Conservation (phyloP, 2,113 vertebrate species). For the Choloepus hoffmanni region DNA sequence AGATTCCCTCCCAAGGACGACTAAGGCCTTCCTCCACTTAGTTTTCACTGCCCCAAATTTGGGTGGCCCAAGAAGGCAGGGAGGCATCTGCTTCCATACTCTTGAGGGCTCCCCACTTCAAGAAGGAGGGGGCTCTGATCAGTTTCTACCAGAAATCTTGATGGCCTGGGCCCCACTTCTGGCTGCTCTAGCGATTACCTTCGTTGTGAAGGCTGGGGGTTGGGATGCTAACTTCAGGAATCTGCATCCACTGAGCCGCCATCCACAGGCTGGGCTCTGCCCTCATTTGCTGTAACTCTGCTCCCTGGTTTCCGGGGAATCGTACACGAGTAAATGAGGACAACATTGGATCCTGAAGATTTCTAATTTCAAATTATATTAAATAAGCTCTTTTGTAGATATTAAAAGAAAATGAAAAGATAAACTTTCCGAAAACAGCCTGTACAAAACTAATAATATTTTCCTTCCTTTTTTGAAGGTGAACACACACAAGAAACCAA, state of each 20-base stretch:
- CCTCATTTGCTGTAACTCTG: background rate
- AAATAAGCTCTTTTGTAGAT: slow-evolving; percentile 12
- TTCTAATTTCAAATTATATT: background rate
- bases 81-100: background rate
- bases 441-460: slow-evolving; percentile 72
- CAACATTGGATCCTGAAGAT: background rate
- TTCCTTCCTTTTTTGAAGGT: slow-evolving; percentile 84
- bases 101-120: background rate
- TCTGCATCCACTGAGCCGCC: fast-evolving
- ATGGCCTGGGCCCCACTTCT: background rate
- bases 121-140: background rate
- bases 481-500: slow-evolving; percentile 92
- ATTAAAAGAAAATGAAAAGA: background rate
- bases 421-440: slow-evolving; percentile 45
- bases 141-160: background rate
- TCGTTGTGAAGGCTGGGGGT: background rate
- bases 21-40: too few species aligned
- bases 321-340: background rate
- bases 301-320: background rate
- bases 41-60: background rate
- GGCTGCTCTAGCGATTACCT: background rate
- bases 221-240: background rate
- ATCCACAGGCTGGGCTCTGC: background rate
- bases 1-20: background rate
- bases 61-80: background rate